Evolutionary conservation across 2,113 vertebrate species (phyloP), one percentile per base, ranked within the genome.

Genomic region (Pluvianellus socialis): DNA sequence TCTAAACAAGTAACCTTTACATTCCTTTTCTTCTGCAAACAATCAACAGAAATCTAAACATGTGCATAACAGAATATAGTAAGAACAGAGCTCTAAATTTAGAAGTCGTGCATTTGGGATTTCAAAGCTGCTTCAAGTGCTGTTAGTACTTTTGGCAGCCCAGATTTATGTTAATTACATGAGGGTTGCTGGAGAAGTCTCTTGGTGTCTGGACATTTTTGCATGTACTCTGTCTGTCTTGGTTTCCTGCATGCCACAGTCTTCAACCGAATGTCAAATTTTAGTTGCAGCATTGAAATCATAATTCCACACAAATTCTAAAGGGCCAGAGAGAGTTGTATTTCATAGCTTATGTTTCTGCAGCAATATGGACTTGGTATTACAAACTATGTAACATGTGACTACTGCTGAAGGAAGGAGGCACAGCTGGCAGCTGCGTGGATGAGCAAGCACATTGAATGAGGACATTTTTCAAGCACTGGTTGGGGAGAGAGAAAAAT

Each of bases 391-490:
- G 73, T 95, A 92, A 85, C 91, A 75, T 92, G 91, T 90, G 89
- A 95, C 92, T 95, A 14, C 75, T 47, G 71, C 89, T 66, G 84
- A 91, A 94, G 96, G 92, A 95, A 95, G 87, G 26, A 96, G 85
- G 95, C 96, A 96, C 97, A 97, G 96, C 97, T 97, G 97, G 97
- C 95, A 95, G 94, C 94, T 97, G 94, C 44, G 95, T 97, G 97
- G 97, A 96, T 97, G 97, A 97, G 96, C 97, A 97, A 97, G 94
- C 97, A 97, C 96, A 88, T 40, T 97, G 96, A 96, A 95, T 92
- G 92, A 95, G 96, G 87, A 97, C 95, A 97, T 97, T 97, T 96
- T 97, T 97, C 96, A 97, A 97, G 94, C 89, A 90, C 94, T 97
- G 97, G 92, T 96, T 96, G 94, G 92, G 92, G 94, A 97, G 89